A percentile compares a stretch with the other conserved stretches of the same genome.
These are phyloP conservation scores for Thecocarcelia acutangulata DNA, from an alignment of 2,888 invertebrate genomes.

Conservation along the genomic window DNA sequence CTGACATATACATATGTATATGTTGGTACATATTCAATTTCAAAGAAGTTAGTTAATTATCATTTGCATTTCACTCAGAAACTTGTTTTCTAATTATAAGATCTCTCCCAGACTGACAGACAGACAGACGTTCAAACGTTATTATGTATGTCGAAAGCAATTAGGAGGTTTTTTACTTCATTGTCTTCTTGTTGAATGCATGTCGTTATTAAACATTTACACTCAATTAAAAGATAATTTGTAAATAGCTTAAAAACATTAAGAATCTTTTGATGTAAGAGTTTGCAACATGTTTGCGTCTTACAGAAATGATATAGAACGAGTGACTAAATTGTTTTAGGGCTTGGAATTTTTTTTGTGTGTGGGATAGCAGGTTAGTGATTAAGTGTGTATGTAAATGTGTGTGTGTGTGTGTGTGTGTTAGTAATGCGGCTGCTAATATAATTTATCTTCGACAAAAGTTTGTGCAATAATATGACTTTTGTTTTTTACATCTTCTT, in stretches of 20 bases:
- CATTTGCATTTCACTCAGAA: slow-evolving; percentile 48
- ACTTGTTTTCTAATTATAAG: not conserved
- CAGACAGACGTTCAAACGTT: not conserved
- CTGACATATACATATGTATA: too few species aligned
- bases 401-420: not conserved
- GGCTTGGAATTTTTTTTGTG: too few species aligned
- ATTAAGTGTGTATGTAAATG: too few species aligned
- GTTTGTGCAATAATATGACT: too few species aligned
- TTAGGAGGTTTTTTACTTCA: slow-evolving; percentile 25
- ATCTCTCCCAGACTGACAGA: not conserved
- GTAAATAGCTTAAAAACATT: slow-evolving; percentile 56
- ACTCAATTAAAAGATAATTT: slow-evolving; percentile 69
- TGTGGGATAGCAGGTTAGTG: too few species aligned
- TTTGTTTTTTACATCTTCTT: too few species aligned
- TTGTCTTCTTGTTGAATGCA: slow-evolving; percentile 22
- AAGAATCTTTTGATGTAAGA: slow-evolving; percentile 38
- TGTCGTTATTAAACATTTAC: slow-evolving; percentile 62
- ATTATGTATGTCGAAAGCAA: slow-evolving; percentile 33
- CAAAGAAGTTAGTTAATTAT: not conserved
- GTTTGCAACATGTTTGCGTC: slow-evolving; percentile 16
- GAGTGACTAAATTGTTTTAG: too few species aligned
- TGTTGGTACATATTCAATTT: slow-evolving; percentile 6
- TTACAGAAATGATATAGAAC: too few species aligned
- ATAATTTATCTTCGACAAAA: too few species aligned
- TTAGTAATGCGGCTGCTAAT: too few species aligned